Base-by-base conservation (phyloP, 37 sponge, comb jelly and placozoan species). In the Mnemiopsis leidyi region DNA sequence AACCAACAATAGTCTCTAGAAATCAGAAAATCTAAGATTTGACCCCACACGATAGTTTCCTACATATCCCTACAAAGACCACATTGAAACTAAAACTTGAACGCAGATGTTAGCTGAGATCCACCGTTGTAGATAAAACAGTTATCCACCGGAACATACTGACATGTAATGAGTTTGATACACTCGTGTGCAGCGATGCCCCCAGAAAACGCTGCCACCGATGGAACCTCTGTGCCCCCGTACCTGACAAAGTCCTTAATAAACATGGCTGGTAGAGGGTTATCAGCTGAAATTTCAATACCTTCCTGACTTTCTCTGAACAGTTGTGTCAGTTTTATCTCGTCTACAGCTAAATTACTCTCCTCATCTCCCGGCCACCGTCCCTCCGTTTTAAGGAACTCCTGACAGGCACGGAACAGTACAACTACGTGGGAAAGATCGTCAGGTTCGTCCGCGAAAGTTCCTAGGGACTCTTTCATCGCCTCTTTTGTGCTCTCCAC, bases 81-180 rank as follows among this genome's bases (percentile, higher is more conserved):
- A n/a, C 21, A 5, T 71, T 25, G 61, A 23, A 71, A 71, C 73
- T 71, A 82, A 23, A 82, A 40, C 26, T 85, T 85, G 24, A 33
- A 85, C 2, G 39, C 90, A 38, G 90, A 40, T 24, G 90, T 32
- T 1, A 85, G 24, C 90, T 85, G 90, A 26, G 95, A 85, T 24
- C 93, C 93, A 83, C 95, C 99, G 77, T 96, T 95, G 83, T 97
- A 99, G n/a, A 99, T 77, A 34, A 95, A 93, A 0, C 97, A 96
- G 83, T 97, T 99, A 94, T 96, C 96, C 33, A 99, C 93, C 34
- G 99, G 99, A 18, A 99, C 95, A 94, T 95, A 99, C 71, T 99
- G 99, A 38, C 94, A 93, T 1, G 99, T 99, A 18, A 99, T 69
- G 0, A 99, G 85, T 38, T 99, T 99, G 61, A 99, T 96, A 7